A percentile compares a stretch with the other conserved stretches of the same genome.
phyloP scores from a whole-genome alignment of 2,113 vertebrate genomes.

The rat (Rattus norvegicus) region DNA sequence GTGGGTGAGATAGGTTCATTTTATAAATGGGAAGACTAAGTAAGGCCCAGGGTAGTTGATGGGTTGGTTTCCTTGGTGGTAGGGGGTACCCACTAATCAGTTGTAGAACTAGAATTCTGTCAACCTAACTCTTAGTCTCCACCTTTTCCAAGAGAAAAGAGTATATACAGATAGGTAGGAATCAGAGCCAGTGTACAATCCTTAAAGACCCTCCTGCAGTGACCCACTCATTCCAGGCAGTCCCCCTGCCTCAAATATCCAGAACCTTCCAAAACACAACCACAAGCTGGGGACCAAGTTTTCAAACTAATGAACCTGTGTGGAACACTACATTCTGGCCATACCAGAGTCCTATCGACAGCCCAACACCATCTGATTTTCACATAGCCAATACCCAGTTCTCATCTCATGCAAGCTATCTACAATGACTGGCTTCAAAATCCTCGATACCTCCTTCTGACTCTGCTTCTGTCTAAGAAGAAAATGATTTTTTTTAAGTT shows the following conservation, averaged over 20 bases:
- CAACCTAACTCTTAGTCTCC: not conserved
- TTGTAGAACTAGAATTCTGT: not conserved
- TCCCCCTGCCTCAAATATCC: not conserved
- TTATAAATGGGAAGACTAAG: not conserved
- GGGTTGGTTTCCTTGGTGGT: fast-evolving
- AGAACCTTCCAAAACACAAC: not conserved
- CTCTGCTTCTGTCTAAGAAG: not conserved
- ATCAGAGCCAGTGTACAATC: not conserved
- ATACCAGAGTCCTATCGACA: not conserved
- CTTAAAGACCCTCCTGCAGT: not conserved
- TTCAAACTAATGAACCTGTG: not conserved
- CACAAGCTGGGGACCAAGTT: not conserved
- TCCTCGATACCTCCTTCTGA: too few species aligned
- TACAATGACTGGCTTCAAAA: too few species aligned
- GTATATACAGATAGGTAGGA: not conserved
- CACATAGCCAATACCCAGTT: not conserved
- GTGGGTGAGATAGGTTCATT: not conserved
- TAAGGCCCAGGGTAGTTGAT: too few species aligned
- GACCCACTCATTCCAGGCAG: too few species aligned
- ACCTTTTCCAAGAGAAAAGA: not conserved
- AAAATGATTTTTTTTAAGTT: not conserved
- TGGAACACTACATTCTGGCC: not conserved
- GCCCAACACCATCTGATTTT: not conserved
- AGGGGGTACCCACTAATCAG: not conserved
- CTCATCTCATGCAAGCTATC: not conserved